A percentile compares a stretch with the other conserved stretches of the same genome.
Conservation (phyloP, 2,113 vertebrate species). For the Nesoenas mayeri region DNA sequence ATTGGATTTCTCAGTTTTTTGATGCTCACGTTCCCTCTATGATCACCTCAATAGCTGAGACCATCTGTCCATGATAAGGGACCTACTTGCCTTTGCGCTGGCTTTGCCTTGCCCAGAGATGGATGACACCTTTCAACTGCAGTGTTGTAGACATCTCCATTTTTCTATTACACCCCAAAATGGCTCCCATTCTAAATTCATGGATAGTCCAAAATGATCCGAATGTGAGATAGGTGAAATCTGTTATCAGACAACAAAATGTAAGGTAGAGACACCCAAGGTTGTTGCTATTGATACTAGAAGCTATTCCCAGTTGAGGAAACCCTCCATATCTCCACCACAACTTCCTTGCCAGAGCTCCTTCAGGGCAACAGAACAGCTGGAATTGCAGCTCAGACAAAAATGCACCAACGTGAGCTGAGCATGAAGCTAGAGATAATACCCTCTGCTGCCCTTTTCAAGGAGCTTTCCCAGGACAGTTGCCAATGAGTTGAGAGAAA, state of each 20-base stretch:
- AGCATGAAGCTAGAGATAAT: accelerated
- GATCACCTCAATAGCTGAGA: accelerated
- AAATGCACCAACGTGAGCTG: background rate
- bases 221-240: background rate
- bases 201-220: background rate
- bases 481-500: background rate
- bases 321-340: background rate
- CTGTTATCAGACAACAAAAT: background rate
- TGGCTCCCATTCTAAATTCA: background rate
- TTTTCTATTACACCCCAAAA: background rate
- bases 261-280: background rate
- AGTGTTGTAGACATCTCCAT: background rate
- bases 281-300: background rate
- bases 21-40: background rate
- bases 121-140: background rate
- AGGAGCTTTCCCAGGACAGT: background rate
- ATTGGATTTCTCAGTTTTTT: background rate
- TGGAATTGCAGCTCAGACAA: background rate
- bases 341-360: background rate
- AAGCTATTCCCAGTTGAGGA: background rate
- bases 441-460: background rate
- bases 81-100: background rate
- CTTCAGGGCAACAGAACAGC: background rate
- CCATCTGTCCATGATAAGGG: background rate
- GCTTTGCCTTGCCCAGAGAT: background rate